Evolutionary conservation across 2,113 vertebrate genomes (phyloP), one percentile per base, ranked within the genome.

Genomic region (Chlamydotis undulata): DNA sequence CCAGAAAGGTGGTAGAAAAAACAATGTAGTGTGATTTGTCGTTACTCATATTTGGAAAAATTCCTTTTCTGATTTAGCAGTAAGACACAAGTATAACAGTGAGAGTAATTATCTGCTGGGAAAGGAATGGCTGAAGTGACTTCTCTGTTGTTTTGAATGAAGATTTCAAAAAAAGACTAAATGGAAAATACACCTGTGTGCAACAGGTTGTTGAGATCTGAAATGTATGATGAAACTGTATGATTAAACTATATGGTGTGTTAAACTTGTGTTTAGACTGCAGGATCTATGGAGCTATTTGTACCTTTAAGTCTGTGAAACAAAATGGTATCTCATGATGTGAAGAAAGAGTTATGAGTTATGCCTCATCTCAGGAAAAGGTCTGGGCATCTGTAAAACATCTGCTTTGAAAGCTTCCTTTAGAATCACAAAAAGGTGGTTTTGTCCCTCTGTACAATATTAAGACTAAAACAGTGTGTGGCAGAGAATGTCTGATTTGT

Each of bases 221-320:
- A 53, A 43, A 43, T 43, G 41, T 43, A 43, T 43, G 24, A 13
- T 41, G 19, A 64, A 93, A 50, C 64, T 13, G 18, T 50, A 29
- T 0, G 1, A 43, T 41, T 41, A 64, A 93, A 50, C 64, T 11
- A 15, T 50, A 29, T 0, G 1, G 23, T 61, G 13, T 64, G 37
- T 64, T 69, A 65, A 50, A 29, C 12, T 56, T 39, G 14, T 69
- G 28, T 14, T 85, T 52, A 7, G 16, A 33, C 31, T 64, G 19
- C 25, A 45, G 60, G 13, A 57, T 33, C 31, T 55, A 2, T 16
- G 47, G 52, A 83, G 25, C 22, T 43, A 49, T 85, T 69, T 69
- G 69, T 52, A 69, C 39, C 6, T 56, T 78, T 12, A 56, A 52
- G 35, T 31, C 65, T 65, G 22, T 77, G 64, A 89, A 78, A 39